A percentile compares a stretch with the other conserved stretches of the same genome.
Evolutionary conservation across 2,113 vertebrate species (phyloP).

Genomic region (Pampusana beccarii): DNA sequence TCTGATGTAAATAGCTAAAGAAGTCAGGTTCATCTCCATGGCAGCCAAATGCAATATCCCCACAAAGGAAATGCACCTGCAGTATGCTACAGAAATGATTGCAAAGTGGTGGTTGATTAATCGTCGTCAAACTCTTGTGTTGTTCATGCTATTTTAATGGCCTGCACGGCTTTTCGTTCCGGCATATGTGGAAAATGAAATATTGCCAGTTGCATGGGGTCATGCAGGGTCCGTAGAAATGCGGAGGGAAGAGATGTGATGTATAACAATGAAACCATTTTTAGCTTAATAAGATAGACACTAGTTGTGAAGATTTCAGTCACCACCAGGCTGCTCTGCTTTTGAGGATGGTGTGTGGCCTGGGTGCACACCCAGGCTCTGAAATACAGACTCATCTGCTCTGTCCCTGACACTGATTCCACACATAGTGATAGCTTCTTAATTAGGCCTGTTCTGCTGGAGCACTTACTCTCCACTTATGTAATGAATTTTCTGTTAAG

Average conservation of each 20-base stretch:
- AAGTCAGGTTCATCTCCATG: background rate
- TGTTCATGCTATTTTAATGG: background rate
- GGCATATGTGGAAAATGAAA: background rate
- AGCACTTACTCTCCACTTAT: slow-evolving; percentile 12
- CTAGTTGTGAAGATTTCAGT: background rate
- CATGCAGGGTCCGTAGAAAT: background rate
- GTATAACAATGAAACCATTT: background rate
- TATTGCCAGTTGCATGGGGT: background rate
- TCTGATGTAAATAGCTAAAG: background rate
- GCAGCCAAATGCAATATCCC: background rate
- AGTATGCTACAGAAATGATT: background rate
- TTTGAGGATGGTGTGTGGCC: background rate
- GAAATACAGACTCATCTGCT: background rate
- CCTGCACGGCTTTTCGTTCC: background rate
- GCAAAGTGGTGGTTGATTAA: background rate
- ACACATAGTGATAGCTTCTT: background rate
- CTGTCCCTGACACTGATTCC: background rate
- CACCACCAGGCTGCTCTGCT: background rate
- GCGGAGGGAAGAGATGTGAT: background rate
- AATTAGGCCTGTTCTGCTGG: background rate
- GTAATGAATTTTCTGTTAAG: slow-evolving; percentile 39
- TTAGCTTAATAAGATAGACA: background rate
- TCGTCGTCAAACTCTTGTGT: background rate
- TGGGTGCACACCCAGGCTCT: background rate
- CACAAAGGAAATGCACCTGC: background rate